These are phyloP conservation scores for Drosophila acutilabella DNA, from an alignment of 2,888 invertebrate genomes.

Conservation along the genomic window DNA sequence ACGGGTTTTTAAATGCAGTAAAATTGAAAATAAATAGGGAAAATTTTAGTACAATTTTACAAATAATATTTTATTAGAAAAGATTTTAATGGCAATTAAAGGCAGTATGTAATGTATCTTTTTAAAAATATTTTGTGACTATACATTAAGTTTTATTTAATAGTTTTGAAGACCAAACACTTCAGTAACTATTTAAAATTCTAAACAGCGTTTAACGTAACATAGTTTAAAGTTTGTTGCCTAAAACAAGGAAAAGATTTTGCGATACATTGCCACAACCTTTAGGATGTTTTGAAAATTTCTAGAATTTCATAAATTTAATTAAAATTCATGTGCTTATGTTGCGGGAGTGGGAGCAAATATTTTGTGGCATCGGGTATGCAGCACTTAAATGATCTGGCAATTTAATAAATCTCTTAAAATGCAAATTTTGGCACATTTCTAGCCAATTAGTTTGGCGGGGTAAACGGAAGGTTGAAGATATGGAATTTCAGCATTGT, in stretches of 20 bases:
- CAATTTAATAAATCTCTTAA: conserved; percentile 25
- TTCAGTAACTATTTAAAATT: not conserved
- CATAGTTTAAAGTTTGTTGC: not conserved
- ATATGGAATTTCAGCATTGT: not conserved
- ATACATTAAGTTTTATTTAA: too few species aligned
- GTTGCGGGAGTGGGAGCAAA: not conserved
- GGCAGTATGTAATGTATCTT: too few species aligned
- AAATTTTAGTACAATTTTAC: too few species aligned
- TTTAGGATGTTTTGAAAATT: not conserved
- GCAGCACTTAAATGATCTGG: conserved; percentile 5
- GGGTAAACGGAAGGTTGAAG: not conserved
- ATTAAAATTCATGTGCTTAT: not conserved
- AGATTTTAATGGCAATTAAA: too few species aligned
- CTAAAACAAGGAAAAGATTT: not conserved
- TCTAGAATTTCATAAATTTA: not conserved
- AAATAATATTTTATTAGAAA: too few species aligned
- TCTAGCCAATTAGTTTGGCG: conserved; percentile 32
- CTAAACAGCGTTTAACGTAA: not conserved
- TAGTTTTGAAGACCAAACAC: too few species aligned
- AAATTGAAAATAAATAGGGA: too few species aligned
- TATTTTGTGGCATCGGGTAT: not conserved
- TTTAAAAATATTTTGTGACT: too few species aligned
- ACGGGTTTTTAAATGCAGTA: not conserved
- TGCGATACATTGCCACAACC: not conserved
- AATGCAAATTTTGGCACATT: conserved; percentile 45